Conservation (phyloP, 1,140 invertebrate genomes). For the Bombus pyrosoma region DNA sequence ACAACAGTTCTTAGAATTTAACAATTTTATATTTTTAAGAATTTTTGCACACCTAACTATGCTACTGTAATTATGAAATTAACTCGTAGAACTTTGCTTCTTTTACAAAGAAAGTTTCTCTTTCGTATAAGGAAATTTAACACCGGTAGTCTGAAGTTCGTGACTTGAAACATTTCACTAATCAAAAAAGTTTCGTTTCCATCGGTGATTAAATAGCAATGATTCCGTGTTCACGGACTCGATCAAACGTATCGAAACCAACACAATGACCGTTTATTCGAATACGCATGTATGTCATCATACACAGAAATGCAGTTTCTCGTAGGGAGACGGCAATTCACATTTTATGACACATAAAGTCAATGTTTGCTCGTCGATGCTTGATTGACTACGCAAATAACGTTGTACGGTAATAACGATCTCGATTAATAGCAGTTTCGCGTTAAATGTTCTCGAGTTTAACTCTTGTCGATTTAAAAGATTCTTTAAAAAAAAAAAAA, state of each 20-base stretch:
- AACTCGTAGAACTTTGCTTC: background rate
- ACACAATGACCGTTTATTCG: background rate
- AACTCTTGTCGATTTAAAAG: conserved; percentile 4
- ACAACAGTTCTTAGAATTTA: too few relatives aligned
- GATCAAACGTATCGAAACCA: background rate
- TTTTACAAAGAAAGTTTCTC: background rate
- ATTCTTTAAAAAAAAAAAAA: too few relatives aligned
- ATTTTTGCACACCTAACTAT: too few relatives aligned
- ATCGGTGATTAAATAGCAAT: conserved; percentile 20
- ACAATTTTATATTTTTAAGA: too few relatives aligned
- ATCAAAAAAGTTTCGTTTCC: background rate
- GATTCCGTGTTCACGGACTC: background rate
- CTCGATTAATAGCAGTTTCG: conserved; percentile 59
- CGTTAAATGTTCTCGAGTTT: conserved; percentile 28
- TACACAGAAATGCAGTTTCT: conserved; percentile 7
- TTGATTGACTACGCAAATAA: conserved; percentile 69
- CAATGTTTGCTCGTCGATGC: conserved; percentile 60
- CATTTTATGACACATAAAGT: conserved; percentile 71
- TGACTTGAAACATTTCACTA: background rate
- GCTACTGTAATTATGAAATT: too few relatives aligned
- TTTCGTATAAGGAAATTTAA: background rate
- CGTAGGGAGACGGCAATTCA: conserved; percentile 49
- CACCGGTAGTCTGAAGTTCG: background rate
- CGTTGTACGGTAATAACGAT: conserved; percentile 56
- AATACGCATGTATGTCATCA: background rate